These are phyloP conservation scores for Corythaixoides concolor DNA, from an alignment of 2,113 vertebrate genomes.

Conservation along the genomic window DNA sequence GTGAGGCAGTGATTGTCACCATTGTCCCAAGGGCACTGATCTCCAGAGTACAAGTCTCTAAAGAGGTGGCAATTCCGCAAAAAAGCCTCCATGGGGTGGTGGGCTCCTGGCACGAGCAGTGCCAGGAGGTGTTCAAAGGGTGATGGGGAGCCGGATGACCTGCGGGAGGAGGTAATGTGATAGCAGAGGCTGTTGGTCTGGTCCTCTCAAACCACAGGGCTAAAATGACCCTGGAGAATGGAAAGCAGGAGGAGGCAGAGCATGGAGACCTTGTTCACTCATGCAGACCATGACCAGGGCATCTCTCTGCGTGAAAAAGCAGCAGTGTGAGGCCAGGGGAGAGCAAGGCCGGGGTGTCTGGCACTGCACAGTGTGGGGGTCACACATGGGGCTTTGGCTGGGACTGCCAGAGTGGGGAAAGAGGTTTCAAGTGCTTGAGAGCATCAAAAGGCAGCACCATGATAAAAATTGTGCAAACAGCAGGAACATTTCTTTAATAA, in stretches of 20 bases:
- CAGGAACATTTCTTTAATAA: slow-evolving; percentile 41
- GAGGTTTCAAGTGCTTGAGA: neutral
- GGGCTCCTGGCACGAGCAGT: neutral
- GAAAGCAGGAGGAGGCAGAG: neutral
- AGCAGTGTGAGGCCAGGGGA: neutral
- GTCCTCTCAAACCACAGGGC: neutral
- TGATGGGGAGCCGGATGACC: neutral
- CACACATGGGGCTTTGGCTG: neutral
- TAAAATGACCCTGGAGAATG: neutral
- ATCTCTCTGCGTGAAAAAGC: neutral
- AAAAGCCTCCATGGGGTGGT: neutral
- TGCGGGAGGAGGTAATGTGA: neutral
- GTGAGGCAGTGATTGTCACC: neutral
- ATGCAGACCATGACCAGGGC: neutral
- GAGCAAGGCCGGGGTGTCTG: neutral
- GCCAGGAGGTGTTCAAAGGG: neutral
- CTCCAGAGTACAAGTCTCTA: neutral
- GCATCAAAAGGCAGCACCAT: neutral
- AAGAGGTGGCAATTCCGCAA: neutral
- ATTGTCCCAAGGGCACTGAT: accelerated
- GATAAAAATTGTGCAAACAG: slow-evolving; percentile 30
- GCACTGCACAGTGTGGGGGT: neutral
- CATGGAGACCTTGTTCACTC: neutral
- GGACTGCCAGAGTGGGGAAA: neutral
- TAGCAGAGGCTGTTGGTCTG: neutral